A percentile compares a stretch with the other conserved stretches of the same genome.
These are phyloP conservation scores for Nomada fucata DNA, from an alignment of 2,888 invertebrate species.

Conservation along the genomic window DNA sequence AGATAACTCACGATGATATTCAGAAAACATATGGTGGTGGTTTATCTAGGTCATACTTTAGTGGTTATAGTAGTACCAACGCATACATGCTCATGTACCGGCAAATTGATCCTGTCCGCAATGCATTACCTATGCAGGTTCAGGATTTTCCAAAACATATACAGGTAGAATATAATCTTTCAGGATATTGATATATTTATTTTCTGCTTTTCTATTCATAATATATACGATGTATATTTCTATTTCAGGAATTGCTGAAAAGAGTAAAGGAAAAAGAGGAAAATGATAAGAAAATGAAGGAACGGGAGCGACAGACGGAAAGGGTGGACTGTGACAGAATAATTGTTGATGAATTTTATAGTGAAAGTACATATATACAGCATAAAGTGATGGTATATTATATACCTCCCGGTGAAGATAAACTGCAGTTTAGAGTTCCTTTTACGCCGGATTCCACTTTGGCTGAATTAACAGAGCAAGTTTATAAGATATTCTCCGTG, in stretches of 20 bases:
- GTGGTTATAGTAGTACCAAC: conserved; percentile 92
- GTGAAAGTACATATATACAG: neutral
- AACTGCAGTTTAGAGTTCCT: conserved; percentile 85
- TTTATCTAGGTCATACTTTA: conserved; percentile 88
- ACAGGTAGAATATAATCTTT: conserved; percentile 78
- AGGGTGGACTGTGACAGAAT: neutral
- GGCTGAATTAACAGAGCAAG: conserved; percentile 86
- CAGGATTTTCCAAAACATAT: conserved; percentile 92
- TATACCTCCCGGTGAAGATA: conserved; percentile 86
- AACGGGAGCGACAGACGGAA: neutral
- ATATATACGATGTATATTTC: neutral
- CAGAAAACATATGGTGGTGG: conserved; percentile 93
- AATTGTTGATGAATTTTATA: neutral
- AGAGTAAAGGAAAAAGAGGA: conserved; percentile 89
- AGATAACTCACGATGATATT: conserved; percentile 93
- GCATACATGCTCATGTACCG: conserved; percentile 97
- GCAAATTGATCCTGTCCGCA: conserved; percentile 88
- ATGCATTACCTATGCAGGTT: conserved; percentile 87
- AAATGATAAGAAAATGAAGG: conserved; percentile 85
- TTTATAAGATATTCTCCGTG: conserved; percentile 87
- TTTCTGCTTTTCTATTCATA: neutral
- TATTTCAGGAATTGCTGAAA: conserved; percentile 84
- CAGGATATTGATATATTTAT: neutral
- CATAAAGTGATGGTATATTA: conserved; percentile 86
- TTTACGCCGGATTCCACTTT: conserved; percentile 87